Conservation (phyloP, 2,113 vertebrate species). For the Gavia stellata region DNA sequence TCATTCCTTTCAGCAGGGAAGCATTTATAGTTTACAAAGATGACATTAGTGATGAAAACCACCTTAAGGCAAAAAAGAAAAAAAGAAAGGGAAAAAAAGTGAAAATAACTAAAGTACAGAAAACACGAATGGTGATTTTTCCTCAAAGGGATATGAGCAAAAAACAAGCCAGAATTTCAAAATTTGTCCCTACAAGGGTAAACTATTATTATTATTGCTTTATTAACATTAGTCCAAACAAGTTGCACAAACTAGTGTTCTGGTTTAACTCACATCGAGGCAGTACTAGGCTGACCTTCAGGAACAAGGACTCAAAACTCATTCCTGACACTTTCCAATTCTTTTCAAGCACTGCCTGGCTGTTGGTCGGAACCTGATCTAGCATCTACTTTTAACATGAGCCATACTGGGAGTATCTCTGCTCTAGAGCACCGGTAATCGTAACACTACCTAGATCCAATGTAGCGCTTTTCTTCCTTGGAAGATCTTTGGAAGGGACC, state of each 20-base stretch:
- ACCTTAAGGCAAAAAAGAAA: background rate
- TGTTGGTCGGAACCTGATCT: background rate
- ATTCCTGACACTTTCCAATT: background rate
- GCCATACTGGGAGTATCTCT: background rate
- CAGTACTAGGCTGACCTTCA: background rate
- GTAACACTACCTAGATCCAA: background rate
- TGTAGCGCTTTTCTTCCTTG: background rate
- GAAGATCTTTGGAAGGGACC: background rate
- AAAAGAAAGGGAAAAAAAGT: rapidly evolving
- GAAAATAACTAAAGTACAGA: background rate
- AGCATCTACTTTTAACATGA: background rate
- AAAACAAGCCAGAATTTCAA: background rate
- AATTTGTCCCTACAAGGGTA: background rate
- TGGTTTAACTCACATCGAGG: background rate
- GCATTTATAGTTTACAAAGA: background rate
- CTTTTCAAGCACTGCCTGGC: background rate
- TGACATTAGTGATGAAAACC: background rate
- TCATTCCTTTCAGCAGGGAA: slow-evolving; percentile 39
- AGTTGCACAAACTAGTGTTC: background rate
- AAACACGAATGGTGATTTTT: background rate
- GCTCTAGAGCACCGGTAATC: background rate
- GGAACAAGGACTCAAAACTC: background rate
- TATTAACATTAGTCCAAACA: background rate
- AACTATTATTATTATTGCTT: background rate
- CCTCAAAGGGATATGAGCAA: background rate